Base-by-base conservation (phyloP, 2,888 invertebrate genomes). In the Tromatobia lineatoria region DNA sequence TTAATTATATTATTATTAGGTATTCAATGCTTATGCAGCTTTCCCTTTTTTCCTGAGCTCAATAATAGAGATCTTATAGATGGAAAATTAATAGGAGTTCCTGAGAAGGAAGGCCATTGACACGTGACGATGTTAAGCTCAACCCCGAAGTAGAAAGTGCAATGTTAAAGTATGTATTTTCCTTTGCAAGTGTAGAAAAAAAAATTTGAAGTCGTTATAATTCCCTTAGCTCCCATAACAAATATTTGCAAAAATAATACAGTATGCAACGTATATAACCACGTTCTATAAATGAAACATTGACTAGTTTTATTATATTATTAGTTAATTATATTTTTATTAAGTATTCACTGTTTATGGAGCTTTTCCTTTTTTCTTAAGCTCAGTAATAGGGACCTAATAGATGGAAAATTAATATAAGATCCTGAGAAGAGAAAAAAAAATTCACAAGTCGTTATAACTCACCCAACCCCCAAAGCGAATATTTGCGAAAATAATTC, bases 71-170 rank as follows among this genome's bases (percentile, higher is more conserved):
- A 69, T 59, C 83, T 83, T 45, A 77, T 80, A 59, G 75, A 73
- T 66, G 76, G 71, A 47, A 69, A 77, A 77, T 57, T 18, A 71
- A 71, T 38, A 42, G n/a, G n/a, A 82, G 82, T 74, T 67, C 77
- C 67, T 82, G 76, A 77, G 54, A 73, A 76, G 80, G 66, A 71
- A 57, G 80, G 29, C 57, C 64, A 45, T 73, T 66, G 73, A 77
- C 42, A 75, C 80, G 83, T 75, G 71, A 83, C 79, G 61, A 8
- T 47, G 3, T 47, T 8, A 45, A 13, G 45, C 3, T n/a, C 8
- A 38, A 23, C 15, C 25, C 23, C n/a, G 4, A 1, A n/a, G 10
- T 47, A 10, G 42, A 54, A 54, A 80, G 57, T 34, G 34, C 45
- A 11, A 45, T 45, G 59, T 34, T 4, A 15, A 59, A 7, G 25